Evolutionary conservation across 2,888 invertebrate species (phyloP).

Genomic region (Podabrus alpinus): DNA sequence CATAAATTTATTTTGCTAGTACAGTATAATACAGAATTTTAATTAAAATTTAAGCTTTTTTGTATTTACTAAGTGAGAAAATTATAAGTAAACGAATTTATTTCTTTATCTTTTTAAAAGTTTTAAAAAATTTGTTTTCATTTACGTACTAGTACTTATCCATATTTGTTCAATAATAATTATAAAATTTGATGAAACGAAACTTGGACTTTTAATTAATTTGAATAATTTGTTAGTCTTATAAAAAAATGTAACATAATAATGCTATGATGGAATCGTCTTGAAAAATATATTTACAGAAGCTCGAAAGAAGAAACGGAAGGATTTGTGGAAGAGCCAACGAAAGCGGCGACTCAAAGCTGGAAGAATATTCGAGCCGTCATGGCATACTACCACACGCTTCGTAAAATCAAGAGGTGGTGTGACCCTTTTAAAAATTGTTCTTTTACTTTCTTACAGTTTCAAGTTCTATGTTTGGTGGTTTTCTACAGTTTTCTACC

Average conservation of each 20-base stretch:
- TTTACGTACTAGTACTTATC: too few relatives aligned
- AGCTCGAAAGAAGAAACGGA: constrained; percentile 32
- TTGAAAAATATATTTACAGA: constrained; percentile 37
- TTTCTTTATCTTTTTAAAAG: neutral
- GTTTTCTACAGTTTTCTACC: constrained; percentile 29
- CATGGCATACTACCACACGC: constrained; percentile 87
- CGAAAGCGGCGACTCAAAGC: constrained; percentile 63
- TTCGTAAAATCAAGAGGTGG: constrained; percentile 88
- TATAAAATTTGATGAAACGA: too few relatives aligned
- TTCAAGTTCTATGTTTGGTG: constrained; percentile 36
- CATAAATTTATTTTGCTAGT: neutral
- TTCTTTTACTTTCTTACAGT: constrained; percentile 36
- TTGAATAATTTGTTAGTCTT: neutral
- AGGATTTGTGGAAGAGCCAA: constrained; percentile 37
- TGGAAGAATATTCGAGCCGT: constrained; percentile 88
- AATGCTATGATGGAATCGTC: constrained; percentile 12
- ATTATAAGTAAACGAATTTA: neutral
- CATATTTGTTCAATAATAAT: too few relatives aligned
- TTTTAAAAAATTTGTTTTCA: neutral
- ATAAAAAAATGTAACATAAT: neutral
- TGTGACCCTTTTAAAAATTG: constrained; percentile 27
- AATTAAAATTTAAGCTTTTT: neutral
- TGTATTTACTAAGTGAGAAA: neutral
- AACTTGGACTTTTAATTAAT: neutral
- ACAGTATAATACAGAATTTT: neutral